Evolutionary conservation across 1,140 invertebrate genomes (phyloP).

Genomic region (Panagrolaimus sp.): DNA sequence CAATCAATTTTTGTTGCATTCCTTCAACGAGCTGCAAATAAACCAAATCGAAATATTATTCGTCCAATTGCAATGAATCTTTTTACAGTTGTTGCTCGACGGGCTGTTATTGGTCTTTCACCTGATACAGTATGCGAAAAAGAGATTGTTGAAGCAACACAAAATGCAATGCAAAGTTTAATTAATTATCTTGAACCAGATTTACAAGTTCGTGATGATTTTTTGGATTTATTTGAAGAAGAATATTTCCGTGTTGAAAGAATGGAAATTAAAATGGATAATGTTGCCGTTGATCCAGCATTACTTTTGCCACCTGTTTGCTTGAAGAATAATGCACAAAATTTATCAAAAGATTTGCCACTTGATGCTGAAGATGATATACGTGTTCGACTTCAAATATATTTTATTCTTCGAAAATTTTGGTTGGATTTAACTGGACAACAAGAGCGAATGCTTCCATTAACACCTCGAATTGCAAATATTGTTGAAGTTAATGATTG

Average conservation of each 20-base stretch:
- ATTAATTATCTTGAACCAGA: conserved; percentile 71
- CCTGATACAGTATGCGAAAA: conserved; percentile 64
- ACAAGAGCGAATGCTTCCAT: conserved; percentile 76
- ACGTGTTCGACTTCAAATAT: conserved; percentile 72
- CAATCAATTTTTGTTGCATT: conserved; percentile 20
- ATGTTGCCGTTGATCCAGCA: conserved; percentile 74
- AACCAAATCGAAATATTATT: conserved; percentile 67
- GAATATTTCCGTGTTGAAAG: conserved; percentile 80
- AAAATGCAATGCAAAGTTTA: conserved; percentile 60
- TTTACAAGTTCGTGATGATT: conserved; percentile 96
- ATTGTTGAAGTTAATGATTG: conserved; percentile 85
- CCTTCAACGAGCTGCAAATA: conserved; percentile 18
- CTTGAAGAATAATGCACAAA: conserved; percentile 91
- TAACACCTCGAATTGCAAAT: conserved; percentile 76
- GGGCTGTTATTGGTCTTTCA: conserved; percentile 61
- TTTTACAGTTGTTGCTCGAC: conserved; percentile 71
- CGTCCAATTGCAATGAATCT: conserved; percentile 85
- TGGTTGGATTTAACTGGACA: conserved; percentile 76
- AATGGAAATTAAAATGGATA: conserved; percentile 57
- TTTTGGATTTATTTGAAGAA: conserved; percentile 97
- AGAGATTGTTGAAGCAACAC: conserved; percentile 61
- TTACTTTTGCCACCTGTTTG: conserved; percentile 88
- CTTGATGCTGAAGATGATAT: conserved; percentile 20
- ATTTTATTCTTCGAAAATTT: conserved; percentile 81
- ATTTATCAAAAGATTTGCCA: conserved; percentile 68